Evolutionary conservation across 2,888 invertebrate species (phyloP).

Genomic region (Eilema sororculum): DNA sequence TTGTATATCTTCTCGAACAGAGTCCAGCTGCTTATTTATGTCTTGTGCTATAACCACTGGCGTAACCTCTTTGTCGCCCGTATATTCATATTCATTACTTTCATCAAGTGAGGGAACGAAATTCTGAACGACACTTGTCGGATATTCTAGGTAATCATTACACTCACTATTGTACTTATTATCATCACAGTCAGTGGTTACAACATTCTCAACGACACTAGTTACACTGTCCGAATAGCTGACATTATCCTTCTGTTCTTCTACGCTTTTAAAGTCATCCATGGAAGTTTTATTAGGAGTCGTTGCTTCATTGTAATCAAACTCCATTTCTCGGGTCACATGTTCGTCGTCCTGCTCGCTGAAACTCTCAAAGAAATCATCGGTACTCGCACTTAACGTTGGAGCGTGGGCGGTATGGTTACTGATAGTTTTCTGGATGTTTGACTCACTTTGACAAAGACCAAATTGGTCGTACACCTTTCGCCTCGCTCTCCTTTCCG

Average conservation of each 20-base stretch:
- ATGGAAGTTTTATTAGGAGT: slow-evolving; percentile 49
- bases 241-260: slow-evolving; percentile 53
- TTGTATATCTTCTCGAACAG: slow-evolving; percentile 67
- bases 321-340: slow-evolving; percentile 44
- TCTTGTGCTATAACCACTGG: slow-evolving; percentile 61
- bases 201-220: slow-evolving; percentile 38
- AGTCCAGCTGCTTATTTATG: slow-evolving; percentile 66
- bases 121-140: neutral
- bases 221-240: slow-evolving; percentile 42
- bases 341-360: slow-evolving; percentile 62
- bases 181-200: slow-evolving; percentile 1
- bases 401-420: slow-evolving; percentile 34
- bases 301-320: slow-evolving; percentile 40
- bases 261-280: slow-evolving; percentile 57
- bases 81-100: slow-evolving; percentile 24
- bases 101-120: slow-evolving; percentile 1
- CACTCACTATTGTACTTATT: slow-evolving; percentile 10
- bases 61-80: slow-evolving; percentile 26
- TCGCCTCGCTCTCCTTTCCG: slow-evolving; percentile 71
- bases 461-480: slow-evolving; percentile 65
- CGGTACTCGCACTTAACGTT: slow-evolving; percentile 57
- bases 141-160: slow-evolving; percentile 24
- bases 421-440: slow-evolving; percentile 46
- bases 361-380: slow-evolving; percentile 72
- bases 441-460: slow-evolving; percentile 60